These are phyloP conservation scores for Drosophila picticornis DNA, from an alignment of 2,888 invertebrate species.

Conservation along the genomic window DNA sequence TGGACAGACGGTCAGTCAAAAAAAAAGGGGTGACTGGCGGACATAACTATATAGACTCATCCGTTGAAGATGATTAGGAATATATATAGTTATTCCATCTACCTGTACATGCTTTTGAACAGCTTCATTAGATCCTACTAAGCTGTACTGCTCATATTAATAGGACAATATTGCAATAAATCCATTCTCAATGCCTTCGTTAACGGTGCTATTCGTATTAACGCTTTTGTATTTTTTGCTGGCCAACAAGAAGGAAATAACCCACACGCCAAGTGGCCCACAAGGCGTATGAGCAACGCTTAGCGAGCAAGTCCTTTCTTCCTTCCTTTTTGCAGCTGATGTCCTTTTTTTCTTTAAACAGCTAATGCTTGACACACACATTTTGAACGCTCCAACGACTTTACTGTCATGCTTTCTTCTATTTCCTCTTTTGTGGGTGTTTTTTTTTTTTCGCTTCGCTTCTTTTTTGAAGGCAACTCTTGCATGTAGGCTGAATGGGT, in stretches of 20 bases:
- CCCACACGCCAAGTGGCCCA: background rate
- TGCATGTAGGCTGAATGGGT: slow-evolving; percentile 6
- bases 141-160: background rate
- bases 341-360: slow-evolving; percentile 37
- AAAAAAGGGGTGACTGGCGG: background rate
- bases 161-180: background rate
- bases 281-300: slow-evolving; percentile 20
- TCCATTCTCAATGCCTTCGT: background rate
- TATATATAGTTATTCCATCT: background rate
- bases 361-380: slow-evolving; percentile 44
- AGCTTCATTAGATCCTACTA: background rate
- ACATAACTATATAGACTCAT: background rate
- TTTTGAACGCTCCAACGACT: slow-evolving; percentile 42
- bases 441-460: background rate
- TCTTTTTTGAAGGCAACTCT: slow-evolving; percentile 1
- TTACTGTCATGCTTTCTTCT: slow-evolving; percentile 43
- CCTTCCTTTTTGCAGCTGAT: background rate
- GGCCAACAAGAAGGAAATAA: slow-evolving; percentile 20
- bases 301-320: background rate
- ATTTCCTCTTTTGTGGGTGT: slow-evolving; percentile 2
- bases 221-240: slow-evolving; percentile 11
- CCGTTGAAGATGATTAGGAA: background rate
- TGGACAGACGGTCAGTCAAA: background rate
- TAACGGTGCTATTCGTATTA: slow-evolving; percentile 8
- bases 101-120: background rate